Evolutionary conservation across 2,888 invertebrate species (phyloP), one percentile per base, ranked within the genome.

Genomic region (Tenthredo livida): DNA sequence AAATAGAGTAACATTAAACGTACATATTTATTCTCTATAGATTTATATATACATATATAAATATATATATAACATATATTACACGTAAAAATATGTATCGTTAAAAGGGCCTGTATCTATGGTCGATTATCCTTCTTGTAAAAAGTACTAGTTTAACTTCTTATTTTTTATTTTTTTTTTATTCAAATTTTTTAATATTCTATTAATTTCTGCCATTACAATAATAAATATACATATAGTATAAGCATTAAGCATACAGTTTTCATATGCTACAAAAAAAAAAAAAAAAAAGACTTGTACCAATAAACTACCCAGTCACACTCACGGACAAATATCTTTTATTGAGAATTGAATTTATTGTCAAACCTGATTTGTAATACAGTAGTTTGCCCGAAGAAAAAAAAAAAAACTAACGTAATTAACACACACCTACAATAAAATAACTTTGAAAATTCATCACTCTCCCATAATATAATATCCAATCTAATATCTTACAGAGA

Each of bases 311-410:
- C 67, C 83, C 72, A 83, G 83, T 83, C 83, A 83, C 70, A 83
- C 61, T 67, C 83, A 83, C 83, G 83, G 83, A 83, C 83, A 65
- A 83, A 83, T 83, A 67, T 83, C 67, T 83, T 83, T 83, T 83
- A 47, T n/a, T 67, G 83, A 83, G 83, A 67, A 65, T 80, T 54
- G 40, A 37, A 80, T 37, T 78, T 40, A 10, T 83, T 83, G 83
- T 67, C 83, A 70, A 65, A n/a, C 33, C 67, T n/a, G 25, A 17
- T 47, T 29, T 25, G 67, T 33, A 67, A 83, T 47, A 83, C 67
- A 10, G 65, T 83, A 80, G 61, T 21, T 75, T 40, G 47, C 43
- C 25, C 47, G 50, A 75, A 75, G 25, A 47, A 75, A 15, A 37
- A 80, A 75, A 75, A 15, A 47, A 75, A 15, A 37, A 80, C 80